Percentiles rank a stretch among this genome's conserved stretches.
Evolutionary conservation across 1,140 invertebrate species (phyloP).

Genomic region (Megathymus violae): DNA sequence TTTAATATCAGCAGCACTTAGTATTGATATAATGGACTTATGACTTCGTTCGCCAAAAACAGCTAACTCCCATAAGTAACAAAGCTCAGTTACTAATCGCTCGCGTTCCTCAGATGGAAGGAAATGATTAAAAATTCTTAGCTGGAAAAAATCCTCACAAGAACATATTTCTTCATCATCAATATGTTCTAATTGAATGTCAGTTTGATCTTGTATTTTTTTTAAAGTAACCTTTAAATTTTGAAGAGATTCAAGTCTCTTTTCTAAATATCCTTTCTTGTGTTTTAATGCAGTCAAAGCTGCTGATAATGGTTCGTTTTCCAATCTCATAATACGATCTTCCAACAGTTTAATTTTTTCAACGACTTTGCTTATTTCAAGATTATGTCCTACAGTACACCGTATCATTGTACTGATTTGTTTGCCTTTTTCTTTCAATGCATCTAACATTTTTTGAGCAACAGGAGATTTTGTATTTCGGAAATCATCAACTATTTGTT

Average conservation of each 20-base stretch:
- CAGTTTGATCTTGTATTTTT: slow-evolving; percentile 47
- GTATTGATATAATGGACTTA: slow-evolving; percentile 75
- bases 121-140: slow-evolving; percentile 71
- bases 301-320: slow-evolving; percentile 57
- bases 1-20: slow-evolving; percentile 67
- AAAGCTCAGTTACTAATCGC: slow-evolving; percentile 68
- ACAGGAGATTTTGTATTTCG: slow-evolving; percentile 47
- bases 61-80: slow-evolving; percentile 71
- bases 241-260: slow-evolving; percentile 57
- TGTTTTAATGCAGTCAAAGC: slow-evolving; percentile 58
- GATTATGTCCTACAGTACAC: slow-evolving; percentile 51
- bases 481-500: slow-evolving; percentile 66
- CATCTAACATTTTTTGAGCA: slow-evolving; percentile 54
- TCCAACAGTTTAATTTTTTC: slow-evolving; percentile 66
- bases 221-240: slow-evolving; percentile 63
- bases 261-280: slow-evolving; percentile 70
- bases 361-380: slow-evolving; percentile 69
- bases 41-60: slow-evolving; percentile 64
- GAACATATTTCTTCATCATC: slow-evolving; percentile 55
- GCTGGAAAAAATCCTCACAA: slow-evolving; percentile 72
- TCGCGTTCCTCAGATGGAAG: slow-evolving; percentile 64
- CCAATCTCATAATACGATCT: slow-evolving; percentile 61
- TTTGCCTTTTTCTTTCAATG: slow-evolving; percentile 62
- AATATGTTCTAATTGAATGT: slow-evolving; percentile 48
- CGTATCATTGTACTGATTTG: slow-evolving; percentile 61